Conservation (phyloP, 2,797 vertebrate species). For the Lindbergichthys nudifrons region DNA sequence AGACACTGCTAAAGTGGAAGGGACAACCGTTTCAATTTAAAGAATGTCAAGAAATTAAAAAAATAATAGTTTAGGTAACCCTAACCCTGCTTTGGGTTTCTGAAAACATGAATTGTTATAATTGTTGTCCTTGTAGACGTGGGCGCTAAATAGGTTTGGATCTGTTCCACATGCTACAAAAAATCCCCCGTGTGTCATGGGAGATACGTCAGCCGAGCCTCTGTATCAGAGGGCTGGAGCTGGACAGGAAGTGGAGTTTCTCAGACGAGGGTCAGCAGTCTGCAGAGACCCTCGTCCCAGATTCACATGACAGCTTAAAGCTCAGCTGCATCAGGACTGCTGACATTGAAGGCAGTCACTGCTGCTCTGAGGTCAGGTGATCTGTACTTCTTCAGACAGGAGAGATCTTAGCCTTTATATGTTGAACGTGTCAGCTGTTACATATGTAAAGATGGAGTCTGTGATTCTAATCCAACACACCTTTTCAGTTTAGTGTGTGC, state of each 20-base stretch:
- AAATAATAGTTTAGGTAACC: background rate
- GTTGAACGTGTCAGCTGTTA: background rate
- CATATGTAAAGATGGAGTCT: background rate
- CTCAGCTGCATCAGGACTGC: background rate
- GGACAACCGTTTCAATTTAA: background rate
- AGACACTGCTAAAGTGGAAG: background rate
- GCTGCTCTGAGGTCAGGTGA: background rate
- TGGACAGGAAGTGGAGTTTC: background rate
- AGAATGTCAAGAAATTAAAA: background rate
- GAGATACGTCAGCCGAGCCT: slow-evolving; percentile 44
- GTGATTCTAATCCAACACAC: too few relatives aligned
- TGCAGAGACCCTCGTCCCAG: background rate
- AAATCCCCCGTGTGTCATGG: background rate
- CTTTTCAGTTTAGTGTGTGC: too few relatives aligned
- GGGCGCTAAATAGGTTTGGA: too few relatives aligned
- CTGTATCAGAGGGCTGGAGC: slow-evolving; percentile 66
- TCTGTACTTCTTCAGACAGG: background rate
- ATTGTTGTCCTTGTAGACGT: too few relatives aligned
- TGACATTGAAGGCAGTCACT: background rate
- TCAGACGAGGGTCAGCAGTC: background rate
- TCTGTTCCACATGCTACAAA: background rate
- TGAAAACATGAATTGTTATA: too few relatives aligned
- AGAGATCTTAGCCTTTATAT: background rate
- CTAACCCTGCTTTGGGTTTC: background rate
- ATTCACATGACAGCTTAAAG: background rate